Evolutionary conservation across 2,888 invertebrate genomes (phyloP), one percentile per base, ranked within the genome.

Genomic region (Tanypteryx hageni): DNA sequence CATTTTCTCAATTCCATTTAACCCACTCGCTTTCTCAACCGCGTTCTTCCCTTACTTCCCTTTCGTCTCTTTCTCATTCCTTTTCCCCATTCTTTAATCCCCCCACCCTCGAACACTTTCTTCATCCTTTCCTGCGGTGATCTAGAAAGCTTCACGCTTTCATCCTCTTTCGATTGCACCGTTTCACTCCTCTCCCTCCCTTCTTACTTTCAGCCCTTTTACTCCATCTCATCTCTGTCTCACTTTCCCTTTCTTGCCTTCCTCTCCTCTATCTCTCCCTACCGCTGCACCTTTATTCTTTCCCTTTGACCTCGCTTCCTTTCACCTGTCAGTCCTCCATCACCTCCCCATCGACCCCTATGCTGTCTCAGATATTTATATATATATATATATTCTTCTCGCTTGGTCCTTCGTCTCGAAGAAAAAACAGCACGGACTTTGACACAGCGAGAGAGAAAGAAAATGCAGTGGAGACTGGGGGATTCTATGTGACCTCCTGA

Each of bases 341-440:
- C 57, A 58, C 92, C 61, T 92, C 59, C 59, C 61, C 44, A 92
- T 83, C 83, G 22, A 92, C 92, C 92, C 44, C 27, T 22, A 76
- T 10, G 76, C 76, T 11, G 76, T 76, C 76, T 76, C 27, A 11
- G 22, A 68, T n/a, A 68, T 68, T 18, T n/a, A 44, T 44, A 68
- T 68, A 68, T n/a, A 44, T 44, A 1, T 44, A 1, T 44, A 16
- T 68, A 16, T n/a, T 4, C 22, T 18, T 68, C 18, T 68, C 68
- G 16, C 18, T 68, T 68, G 7, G 18, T 68, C 11, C 68, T 0
- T 68, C 18, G 7, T 22, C 68, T 68, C 1, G 18, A 68, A n/a
- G 68, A n/a, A 4, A 22, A 27, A 13, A 76, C 22, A 22, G 27
- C n/a, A 27, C 13, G n/a, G 7, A 68, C 68, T 68, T n/a, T 68